Evolutionary conservation across 2,888 invertebrate species (phyloP).

Genomic region (Drosophila hamatofila): DNA sequence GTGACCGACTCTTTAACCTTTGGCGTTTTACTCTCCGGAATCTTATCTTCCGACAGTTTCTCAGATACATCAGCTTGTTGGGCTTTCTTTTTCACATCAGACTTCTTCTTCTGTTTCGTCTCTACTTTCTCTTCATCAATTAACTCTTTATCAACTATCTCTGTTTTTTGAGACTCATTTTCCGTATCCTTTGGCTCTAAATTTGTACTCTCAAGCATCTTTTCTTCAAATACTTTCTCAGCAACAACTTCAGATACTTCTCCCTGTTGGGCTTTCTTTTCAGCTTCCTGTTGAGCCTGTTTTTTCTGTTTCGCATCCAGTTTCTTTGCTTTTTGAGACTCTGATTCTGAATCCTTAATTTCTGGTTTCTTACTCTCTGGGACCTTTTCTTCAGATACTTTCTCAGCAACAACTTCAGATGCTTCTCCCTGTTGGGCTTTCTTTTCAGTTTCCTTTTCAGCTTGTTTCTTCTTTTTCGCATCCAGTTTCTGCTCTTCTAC

Average conservation of each 20-base stretch:
- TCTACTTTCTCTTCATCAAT: no score
- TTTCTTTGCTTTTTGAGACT: not conserved
- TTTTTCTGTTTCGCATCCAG: not conserved
- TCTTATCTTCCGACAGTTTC: no score
- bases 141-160: not conserved
- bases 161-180: not conserved
- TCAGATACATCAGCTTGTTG: no score
- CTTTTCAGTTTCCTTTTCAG: not conserved
- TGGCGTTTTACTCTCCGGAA: no score
- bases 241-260: slow-evolving; percentile 13
- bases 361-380: not conserved
- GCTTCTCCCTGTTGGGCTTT: no score
- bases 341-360: not conserved
- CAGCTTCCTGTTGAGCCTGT: slow-evolving; percentile 3
- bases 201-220: not conserved
- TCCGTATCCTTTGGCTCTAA: not conserved
- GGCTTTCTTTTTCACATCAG: not conserved
- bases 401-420: no score
- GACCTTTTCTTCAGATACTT: no score
- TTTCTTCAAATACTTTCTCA: not conserved
- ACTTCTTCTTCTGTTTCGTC: slow-evolving; percentile 9
- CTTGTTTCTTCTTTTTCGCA: not conserved
- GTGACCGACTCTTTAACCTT: no score
- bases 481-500: not conserved
- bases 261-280: slow-evolving; percentile 14